Conservation (phyloP, 1,140 invertebrate genomes). For the Dendrolimus kikuchii region DNA sequence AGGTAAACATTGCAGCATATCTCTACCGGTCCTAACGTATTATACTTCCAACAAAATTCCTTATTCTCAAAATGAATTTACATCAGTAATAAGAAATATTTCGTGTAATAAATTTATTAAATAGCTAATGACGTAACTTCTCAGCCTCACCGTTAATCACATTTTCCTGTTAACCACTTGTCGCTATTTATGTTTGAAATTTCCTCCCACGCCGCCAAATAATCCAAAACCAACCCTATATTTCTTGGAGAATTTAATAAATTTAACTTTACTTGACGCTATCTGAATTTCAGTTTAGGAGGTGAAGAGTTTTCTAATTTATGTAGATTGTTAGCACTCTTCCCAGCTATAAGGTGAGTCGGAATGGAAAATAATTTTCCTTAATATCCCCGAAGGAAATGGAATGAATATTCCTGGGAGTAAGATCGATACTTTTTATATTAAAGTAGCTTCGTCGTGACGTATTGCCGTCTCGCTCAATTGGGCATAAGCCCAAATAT, state of each 20-base stretch:
- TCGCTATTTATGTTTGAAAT: conserved; percentile 2
- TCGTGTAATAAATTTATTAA: no score
- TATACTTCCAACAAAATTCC: no score
- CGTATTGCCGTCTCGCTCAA: no score
- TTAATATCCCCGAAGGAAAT: conserved; percentile 40
- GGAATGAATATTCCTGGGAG: conserved; percentile 17
- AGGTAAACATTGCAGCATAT: no score
- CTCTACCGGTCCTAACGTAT: no score
- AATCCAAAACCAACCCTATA: conserved; percentile 21
- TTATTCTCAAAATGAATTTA: no score
- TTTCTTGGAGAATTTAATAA: conserved; percentile 32
- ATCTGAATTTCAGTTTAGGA: conserved; percentile 34
- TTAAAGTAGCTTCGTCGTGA: not conserved
- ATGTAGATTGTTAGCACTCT: conserved; percentile 45
- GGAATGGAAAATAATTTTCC: conserved; percentile 51
- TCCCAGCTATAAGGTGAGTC: conserved; percentile 21
- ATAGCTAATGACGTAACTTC: no score
- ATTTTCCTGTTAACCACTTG: no score
- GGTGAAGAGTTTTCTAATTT: conserved; percentile 50
- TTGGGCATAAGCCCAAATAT: not conserved
- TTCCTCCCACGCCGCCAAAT: conserved; percentile 11
- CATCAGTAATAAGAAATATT: no score
- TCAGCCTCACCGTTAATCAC: no score
- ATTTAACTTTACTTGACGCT: conserved; percentile 24
- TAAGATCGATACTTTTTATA: conserved; percentile 10